Evolutionary conservation across 2,888 invertebrate species (phyloP).

Genomic region (Eulithis testata): DNA sequence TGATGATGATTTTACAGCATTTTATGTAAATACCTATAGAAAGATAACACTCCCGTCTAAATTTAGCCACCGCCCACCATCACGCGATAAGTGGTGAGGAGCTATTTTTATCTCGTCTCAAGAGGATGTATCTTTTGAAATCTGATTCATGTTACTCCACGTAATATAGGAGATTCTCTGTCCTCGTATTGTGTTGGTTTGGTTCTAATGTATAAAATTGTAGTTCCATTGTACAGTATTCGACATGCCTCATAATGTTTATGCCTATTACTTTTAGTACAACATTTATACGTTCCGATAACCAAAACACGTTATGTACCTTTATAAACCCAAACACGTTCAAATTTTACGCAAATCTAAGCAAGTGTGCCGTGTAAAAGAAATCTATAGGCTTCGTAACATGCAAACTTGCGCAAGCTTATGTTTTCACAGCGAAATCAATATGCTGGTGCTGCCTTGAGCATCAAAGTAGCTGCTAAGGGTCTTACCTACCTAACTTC

Average conservation of each 20-base stretch:
- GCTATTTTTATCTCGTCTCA: conserved; percentile 56
- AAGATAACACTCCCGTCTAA: conserved; percentile 46
- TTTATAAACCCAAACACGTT: no score
- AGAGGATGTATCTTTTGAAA: conserved; percentile 57
- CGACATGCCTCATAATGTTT: no score
- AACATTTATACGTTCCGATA: no score
- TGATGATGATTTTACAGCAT: not conserved
- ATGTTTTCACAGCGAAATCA: no score
- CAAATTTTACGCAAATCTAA: no score
- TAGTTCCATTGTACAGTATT: not conserved
- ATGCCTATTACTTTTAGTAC: no score
- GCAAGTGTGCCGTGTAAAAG: no score
- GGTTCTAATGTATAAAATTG: not conserved
- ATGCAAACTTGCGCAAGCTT: no score
- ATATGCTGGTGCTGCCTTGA: not conserved
- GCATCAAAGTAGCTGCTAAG: no score
- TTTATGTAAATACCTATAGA: conserved; percentile 9
- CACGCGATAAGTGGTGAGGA: conserved; percentile 46
- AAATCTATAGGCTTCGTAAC: no score
- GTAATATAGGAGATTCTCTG: not conserved
- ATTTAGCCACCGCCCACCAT: conserved; percentile 53
- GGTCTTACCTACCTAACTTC: not conserved
- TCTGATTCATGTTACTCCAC: conserved; percentile 31
- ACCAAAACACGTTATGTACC: no score
- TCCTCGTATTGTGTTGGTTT: not conserved